Evolutionary conservation across 2,888 invertebrate species (phyloP).

Genomic region (Apotomis turbidana): DNA sequence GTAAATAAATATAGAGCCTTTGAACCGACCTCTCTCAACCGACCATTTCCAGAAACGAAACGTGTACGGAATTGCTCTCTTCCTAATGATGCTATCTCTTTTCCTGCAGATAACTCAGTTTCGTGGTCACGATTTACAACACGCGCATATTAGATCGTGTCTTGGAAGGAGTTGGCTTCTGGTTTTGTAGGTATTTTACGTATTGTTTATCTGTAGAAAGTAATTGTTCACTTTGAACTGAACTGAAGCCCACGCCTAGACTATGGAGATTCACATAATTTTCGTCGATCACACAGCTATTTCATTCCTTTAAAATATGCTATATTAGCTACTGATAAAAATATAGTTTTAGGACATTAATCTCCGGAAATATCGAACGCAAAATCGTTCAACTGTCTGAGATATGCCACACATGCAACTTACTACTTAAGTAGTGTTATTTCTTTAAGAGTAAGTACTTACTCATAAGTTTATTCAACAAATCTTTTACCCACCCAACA

Average conservation of each 20-base stretch:
- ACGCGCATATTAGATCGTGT: background rate
- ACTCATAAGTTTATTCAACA: too few species aligned
- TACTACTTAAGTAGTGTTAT: too few species aligned
- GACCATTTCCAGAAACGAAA: slow-evolving; percentile 60
- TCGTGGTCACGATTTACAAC: slow-evolving; percentile 49
- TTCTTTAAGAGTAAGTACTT: too few species aligned
- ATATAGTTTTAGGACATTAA: too few species aligned
- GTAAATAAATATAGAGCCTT: slow-evolving; percentile 46
- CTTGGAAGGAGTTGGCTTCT: background rate
- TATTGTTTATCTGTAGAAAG: background rate
- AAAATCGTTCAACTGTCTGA: too few species aligned
- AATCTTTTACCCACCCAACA: too few species aligned
- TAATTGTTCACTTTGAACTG: background rate
- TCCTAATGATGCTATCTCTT: slow-evolving; percentile 62
- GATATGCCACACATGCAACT: too few species aligned
- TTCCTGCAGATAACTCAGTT: slow-evolving; percentile 55
- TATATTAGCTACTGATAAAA: too few species aligned
- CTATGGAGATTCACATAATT: background rate
- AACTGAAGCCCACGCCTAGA: background rate
- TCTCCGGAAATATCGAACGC: too few species aligned
- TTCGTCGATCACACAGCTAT: background rate
- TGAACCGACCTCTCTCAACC: slow-evolving; percentile 66
- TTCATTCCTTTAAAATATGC: too few species aligned
- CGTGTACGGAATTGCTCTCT: slow-evolving; percentile 64
- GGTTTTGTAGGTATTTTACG: background rate